Conservation (phyloP, 2,797 vertebrate genomes). For the Mormyrops attenuatus region DNA sequence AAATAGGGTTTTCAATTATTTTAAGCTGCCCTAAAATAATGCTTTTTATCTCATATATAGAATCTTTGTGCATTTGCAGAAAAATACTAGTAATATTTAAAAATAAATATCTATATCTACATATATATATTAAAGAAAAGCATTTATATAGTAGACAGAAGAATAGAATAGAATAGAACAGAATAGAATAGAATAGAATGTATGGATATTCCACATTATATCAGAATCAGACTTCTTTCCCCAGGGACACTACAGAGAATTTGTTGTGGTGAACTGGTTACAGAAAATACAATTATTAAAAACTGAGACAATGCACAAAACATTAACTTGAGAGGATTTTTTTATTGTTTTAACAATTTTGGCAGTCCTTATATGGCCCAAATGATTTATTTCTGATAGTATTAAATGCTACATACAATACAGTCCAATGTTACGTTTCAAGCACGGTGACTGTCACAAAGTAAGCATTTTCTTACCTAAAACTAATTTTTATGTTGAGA, state of each 20-base stretch:
- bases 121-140: background rate
- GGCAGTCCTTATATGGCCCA: background rate
- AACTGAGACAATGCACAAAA: background rate
- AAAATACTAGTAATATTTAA: background rate
- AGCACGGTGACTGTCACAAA: background rate
- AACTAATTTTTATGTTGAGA: background rate
- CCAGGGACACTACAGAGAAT: background rate
- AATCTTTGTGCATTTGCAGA: background rate
- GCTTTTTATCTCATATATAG: background rate
- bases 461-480: background rate
- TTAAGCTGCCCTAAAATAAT: background rate
- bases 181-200: background rate
- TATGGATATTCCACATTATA: background rate
- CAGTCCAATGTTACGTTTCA: background rate
- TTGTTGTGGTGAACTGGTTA: background rate
- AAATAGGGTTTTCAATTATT: background rate
- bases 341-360: background rate
- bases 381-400: background rate
- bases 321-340: background rate
- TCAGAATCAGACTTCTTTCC: background rate
- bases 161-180: background rate
- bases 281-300: background rate
- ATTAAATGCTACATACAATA: background rate
- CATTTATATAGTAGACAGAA: background rate
- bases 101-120: background rate